Conservation (phyloP, 2,113 vertebrate genomes). For the Sciurus niger region DNA sequence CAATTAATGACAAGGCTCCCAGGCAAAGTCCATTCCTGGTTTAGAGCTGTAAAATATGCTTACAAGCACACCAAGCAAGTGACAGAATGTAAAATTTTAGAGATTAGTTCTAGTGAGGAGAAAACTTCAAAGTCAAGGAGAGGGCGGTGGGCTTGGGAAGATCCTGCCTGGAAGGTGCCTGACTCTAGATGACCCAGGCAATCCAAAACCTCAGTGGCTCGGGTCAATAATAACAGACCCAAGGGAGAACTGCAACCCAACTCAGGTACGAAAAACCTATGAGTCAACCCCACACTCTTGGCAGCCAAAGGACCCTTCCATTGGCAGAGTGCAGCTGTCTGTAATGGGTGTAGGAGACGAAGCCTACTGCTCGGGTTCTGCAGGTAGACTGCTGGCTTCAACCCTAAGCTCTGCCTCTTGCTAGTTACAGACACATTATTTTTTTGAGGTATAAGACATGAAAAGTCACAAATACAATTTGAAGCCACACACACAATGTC, state of each 20-base stretch:
- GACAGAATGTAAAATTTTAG: background rate
- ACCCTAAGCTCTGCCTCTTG: background rate
- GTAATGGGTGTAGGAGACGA: background rate
- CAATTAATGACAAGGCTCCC: slow-evolving; percentile 63
- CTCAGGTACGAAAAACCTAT: background rate
- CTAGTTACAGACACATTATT: background rate
- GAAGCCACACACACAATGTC: background rate
- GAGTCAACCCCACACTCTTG: background rate
- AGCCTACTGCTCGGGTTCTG: background rate
- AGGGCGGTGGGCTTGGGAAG: background rate
- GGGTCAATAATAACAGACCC: background rate
- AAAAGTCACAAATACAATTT: slow-evolving; percentile 22
- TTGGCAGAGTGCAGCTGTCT: background rate
- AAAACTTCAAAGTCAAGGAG: background rate
- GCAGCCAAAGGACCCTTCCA: background rate
- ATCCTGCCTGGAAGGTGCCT: background rate
- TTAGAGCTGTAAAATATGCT: background rate
- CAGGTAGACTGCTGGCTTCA: background rate
- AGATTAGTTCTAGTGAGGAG: background rate
- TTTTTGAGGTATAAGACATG: background rate
- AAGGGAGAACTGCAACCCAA: background rate
- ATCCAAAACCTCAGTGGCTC: background rate
- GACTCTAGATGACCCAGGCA: background rate
- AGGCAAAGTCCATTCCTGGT: slow-evolving; percentile 69
- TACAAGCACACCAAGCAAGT: background rate